Conservation (phyloP, 2,797 vertebrate species). For the Sandelia bainsii region DNA sequence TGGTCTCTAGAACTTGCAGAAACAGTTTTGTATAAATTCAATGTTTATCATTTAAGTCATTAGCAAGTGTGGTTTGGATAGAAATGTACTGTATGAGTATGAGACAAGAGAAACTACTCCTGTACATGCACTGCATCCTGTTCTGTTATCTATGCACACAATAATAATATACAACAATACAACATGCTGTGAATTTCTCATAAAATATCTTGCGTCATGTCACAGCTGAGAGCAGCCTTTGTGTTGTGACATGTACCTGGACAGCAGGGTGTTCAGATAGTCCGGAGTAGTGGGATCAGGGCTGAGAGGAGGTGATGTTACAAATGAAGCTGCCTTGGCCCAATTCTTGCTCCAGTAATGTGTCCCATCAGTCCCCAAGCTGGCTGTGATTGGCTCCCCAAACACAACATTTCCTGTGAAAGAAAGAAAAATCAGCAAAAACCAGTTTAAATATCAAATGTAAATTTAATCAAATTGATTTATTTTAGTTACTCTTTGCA, state of each 20-base stretch:
- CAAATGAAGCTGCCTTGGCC: slow-evolving; percentile 97
- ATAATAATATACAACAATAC: no score
- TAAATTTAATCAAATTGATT: neutral
- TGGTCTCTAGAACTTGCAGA: no score
- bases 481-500: slow-evolving; percentile 6
- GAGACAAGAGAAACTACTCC: no score
- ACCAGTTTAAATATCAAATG: neutral
- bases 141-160: no score
- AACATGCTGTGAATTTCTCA: no score
- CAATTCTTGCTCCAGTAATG: slow-evolving; percentile 99
- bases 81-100: no score
- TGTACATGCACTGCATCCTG: no score
- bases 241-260: slow-evolving; percentile 85
- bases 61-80: no score
- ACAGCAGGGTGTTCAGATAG: slow-evolving; percentile 95
- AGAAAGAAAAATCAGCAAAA: slow-evolving; percentile 9
- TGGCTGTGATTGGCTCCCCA: slow-evolving; percentile 96
- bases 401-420: slow-evolving; percentile 94
- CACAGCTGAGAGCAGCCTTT: neutral
- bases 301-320: slow-evolving; percentile 96
- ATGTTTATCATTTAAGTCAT: no score
- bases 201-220: neutral
- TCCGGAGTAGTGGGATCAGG: slow-evolving; percentile 98
- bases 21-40: no score
- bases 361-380: slow-evolving; percentile 95